A percentile compares a stretch with the other conserved stretches of the same genome.
Evolutionary conservation across 2,113 vertebrate genomes (phyloP).

Genomic region (Xenus cinereus): DNA sequence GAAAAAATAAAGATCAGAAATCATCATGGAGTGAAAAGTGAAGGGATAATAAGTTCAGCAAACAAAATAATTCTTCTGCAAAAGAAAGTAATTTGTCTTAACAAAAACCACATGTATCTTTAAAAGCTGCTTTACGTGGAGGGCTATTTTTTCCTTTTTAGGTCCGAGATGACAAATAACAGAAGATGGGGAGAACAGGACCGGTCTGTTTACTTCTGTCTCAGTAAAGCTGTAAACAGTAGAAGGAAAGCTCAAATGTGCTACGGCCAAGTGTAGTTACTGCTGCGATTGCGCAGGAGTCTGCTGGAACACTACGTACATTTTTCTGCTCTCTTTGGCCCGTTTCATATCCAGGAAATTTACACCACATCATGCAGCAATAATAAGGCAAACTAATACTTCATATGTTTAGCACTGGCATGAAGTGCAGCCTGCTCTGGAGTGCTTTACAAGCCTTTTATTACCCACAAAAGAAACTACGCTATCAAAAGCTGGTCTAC

Average conservation of each 20-base stretch:
- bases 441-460: not conserved
- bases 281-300: accelerated
- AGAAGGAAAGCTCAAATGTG: not conserved
- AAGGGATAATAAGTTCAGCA: not conserved
- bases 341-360: not conserved
- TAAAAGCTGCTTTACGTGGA: not conserved
- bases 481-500: not conserved
- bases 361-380: not conserved
- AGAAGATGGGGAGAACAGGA: not conserved
- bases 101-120: not conserved
- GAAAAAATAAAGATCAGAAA: not conserved
- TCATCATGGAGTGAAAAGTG: not conserved
- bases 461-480: not conserved
- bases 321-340: not conserved
- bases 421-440: not conserved
- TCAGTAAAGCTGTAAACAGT: not conserved
- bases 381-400: not conserved
- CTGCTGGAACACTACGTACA: not conserved
- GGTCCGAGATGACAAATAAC: not conserved
- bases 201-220: conserved; percentile 7
- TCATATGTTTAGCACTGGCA: not conserved
- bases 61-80: not conserved
- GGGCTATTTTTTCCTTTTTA: not conserved
- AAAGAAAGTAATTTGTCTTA: not conserved
- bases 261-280: not conserved